These are phyloP conservation scores for Drosophila carrolli DNA, from an alignment of 1,140 invertebrate genomes.

Conservation along the genomic window DNA sequence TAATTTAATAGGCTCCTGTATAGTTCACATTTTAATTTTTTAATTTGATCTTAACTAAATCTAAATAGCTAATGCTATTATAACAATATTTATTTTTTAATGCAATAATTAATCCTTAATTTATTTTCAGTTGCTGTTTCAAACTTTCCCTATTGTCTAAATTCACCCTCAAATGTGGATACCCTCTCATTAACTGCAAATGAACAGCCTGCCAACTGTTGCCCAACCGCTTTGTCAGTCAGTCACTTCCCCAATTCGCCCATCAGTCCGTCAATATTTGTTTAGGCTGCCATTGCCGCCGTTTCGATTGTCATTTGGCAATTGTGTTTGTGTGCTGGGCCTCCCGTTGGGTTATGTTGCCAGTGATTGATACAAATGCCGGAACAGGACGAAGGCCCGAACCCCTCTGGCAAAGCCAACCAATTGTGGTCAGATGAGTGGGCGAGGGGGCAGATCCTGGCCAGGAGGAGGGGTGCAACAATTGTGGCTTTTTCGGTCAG, in stretches of 20 bases:
- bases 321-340: constrained; percentile 52
- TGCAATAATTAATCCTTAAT: neutral
- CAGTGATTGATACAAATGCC: constrained; percentile 75
- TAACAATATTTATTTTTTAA: neutral
- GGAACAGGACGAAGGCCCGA: constrained; percentile 8
- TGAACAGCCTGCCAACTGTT: constrained; percentile 62
- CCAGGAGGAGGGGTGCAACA: constrained; percentile 41
- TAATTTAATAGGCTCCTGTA: too few relatives aligned
- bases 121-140: too few relatives aligned
- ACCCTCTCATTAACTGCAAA: constrained; percentile 22
- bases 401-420: constrained; percentile 3
- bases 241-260: constrained; percentile 7
- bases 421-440: constrained; percentile 66
- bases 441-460: neutral
- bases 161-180: neutral
- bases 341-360: constrained; percentile 29
- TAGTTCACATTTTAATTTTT: too few relatives aligned
- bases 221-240: constrained; percentile 26
- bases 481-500: constrained; percentile 74
- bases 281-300: constrained; percentile 57
- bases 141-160: neutral
- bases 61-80: too few relatives aligned
- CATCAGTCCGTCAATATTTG: constrained; percentile 68
- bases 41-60: too few relatives aligned
- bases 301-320: constrained; percentile 75